Evolutionary conservation across 1,140 invertebrate species (phyloP), one percentile per base, ranked within the genome.

Genomic region (Meteorus sp.): DNA sequence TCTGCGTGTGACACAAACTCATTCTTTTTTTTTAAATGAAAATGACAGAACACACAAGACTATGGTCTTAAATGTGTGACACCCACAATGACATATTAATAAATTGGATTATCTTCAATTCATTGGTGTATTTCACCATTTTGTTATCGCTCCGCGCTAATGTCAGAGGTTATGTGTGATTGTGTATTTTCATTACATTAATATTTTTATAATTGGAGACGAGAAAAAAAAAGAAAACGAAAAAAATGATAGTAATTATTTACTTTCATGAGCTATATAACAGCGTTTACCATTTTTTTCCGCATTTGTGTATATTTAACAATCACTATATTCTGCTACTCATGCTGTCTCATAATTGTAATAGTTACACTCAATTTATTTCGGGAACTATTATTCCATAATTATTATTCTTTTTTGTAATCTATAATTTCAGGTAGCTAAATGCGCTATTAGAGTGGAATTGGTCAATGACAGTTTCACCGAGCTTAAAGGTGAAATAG

Each of bases 361-460:
- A n/a, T n/a, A n/a, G n/a, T n/a, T n/a, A n/a, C n/a, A n/a, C n/a
- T n/a, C n/a, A n/a, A n/a, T n/a, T n/a, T n/a, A n/a, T n/a, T n/a
- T n/a, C n/a, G n/a, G n/a, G n/a, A n/a, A n/a, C n/a, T n/a, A n/a
- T 43, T 59, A 17, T 43, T 55, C 17, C 35, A n/a, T 15, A 47
- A 25, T 19, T 58, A 55, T 13, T 55, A 43, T n/a, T 44, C 8
- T 43, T 15, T 25, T 50, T 54, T 50, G 41, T 47, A 56, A 51
- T 56, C 57, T 57, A 35, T 54, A 61, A 9, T 73, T 71, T 44
- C 53, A 97, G 94, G 90, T 95, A 65, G 90, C 89, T 35, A 90
- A 90, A 81, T 97, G 92, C 80, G 88, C 92, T 48, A 95, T 98
- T 62, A 92, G 93, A 83, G 86, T 98, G 47, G 94, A 97, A 77